Conservation (phyloP, 2,113 vertebrate species). For the Erythrocercus mccallii region DNA sequence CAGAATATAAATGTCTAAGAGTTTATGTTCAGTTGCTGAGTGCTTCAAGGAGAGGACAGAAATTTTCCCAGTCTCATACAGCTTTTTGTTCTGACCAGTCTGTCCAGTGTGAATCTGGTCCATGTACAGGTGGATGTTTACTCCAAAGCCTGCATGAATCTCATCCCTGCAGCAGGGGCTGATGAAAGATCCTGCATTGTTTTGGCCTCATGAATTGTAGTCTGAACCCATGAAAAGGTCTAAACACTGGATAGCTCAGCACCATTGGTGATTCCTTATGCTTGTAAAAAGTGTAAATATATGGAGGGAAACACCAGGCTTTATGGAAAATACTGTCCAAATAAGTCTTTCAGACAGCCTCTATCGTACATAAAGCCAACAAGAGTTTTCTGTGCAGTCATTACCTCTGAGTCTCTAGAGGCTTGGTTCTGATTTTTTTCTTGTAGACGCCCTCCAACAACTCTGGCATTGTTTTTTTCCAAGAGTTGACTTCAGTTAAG, state of each 20-base stretch:
- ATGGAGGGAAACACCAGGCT: background rate
- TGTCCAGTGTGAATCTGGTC: background rate
- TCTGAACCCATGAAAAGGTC: background rate
- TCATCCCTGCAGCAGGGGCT: background rate
- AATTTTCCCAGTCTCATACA: background rate
- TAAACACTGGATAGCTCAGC: background rate
- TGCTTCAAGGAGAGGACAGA: background rate
- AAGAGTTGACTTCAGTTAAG: background rate
- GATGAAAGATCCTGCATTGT: background rate
- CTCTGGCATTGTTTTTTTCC: background rate
- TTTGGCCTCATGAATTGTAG: background rate
- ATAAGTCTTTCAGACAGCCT: background rate
- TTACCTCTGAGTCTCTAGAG: background rate
- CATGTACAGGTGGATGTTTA: background rate
- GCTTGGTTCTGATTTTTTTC: background rate
- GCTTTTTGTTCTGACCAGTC: background rate
- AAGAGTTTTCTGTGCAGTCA: background rate
- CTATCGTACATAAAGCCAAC: background rate
- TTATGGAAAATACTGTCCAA: background rate
- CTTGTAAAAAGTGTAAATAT: background rate
- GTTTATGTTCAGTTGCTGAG: background rate
- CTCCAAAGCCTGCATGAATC: background rate
- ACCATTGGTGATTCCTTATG: background rate
- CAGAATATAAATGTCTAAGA: background rate
- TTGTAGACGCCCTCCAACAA: fast-evolving